Conservation (phyloP, 2,113 vertebrate genomes). For the Pygoscelis adeliae region DNA sequence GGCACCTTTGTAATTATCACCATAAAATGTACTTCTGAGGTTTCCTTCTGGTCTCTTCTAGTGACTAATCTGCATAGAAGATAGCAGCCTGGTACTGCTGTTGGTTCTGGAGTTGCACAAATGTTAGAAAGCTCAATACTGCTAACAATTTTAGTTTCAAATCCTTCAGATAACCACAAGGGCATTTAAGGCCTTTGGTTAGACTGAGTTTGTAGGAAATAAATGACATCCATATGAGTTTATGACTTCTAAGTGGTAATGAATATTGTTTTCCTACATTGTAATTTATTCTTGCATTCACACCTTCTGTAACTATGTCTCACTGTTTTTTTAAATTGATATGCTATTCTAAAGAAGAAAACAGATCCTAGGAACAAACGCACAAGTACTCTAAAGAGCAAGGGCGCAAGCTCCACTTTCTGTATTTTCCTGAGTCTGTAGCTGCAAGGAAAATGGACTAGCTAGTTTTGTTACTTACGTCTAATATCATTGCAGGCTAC, state of each 20-base stretch:
- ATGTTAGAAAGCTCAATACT: neutral
- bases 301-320: neutral
- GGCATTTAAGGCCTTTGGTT: neutral
- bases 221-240: neutral
- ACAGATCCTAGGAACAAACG: neutral
- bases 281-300: neutral
- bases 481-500: conserved; percentile 85
- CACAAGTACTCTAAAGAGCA: neutral
- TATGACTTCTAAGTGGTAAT: neutral
- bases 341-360: neutral
- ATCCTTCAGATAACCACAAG: neutral
- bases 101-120: neutral
- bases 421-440: neutral
- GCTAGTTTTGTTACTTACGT: conserved; percentile 6
- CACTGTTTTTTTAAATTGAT: neutral
- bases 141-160: neutral
- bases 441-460: neutral
- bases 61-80: neutral
- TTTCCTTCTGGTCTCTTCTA: neutral
- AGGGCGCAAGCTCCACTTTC: neutral
- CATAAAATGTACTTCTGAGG: neutral
- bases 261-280: neutral
- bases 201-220: neutral
- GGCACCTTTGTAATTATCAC: neutral
- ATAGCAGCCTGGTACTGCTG: neutral